These are phyloP conservation scores for Athetis lepigone DNA, from an alignment of 2,888 invertebrate species.

Conservation along the genomic window DNA sequence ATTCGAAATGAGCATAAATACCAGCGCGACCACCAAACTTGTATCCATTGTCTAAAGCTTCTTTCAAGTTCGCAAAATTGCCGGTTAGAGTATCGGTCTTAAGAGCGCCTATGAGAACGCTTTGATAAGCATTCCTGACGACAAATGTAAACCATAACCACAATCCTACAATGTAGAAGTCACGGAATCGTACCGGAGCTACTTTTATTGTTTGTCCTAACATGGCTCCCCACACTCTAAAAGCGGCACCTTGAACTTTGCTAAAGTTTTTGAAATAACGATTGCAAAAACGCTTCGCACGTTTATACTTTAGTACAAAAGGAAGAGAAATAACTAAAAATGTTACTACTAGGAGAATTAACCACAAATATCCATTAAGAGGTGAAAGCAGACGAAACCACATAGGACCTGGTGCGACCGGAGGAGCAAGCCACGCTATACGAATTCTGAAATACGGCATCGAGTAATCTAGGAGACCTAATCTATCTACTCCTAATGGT, in stretches of 20 bases:
- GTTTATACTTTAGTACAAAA: conserved; percentile 70
- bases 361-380: conserved; percentile 80
- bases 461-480: conserved; percentile 76
- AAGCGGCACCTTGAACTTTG: conserved; percentile 71
- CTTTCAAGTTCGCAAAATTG: conserved; percentile 75
- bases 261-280: conserved; percentile 73
- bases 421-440: conserved; percentile 81
- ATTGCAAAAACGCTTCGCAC: conserved; percentile 71
- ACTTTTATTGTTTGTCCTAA: conserved; percentile 79
- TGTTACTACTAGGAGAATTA: conserved; percentile 72
- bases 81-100: conserved; percentile 78
- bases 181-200: conserved; percentile 77
- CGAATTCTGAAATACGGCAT: conserved; percentile 79
- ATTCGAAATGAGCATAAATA: conserved; percentile 78
- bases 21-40: conserved; percentile 78
- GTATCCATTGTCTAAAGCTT: conserved; percentile 75
- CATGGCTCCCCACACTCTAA: conserved; percentile 80
- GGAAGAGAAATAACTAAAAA: conserved; percentile 76
- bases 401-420: conserved; percentile 72
- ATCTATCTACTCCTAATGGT: conserved; percentile 75
- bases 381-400: conserved; percentile 81
- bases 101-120: conserved; percentile 80
- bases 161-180: conserved; percentile 78
- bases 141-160: conserved; percentile 85
- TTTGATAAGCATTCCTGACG: conserved; percentile 81